Evolutionary conservation across 2,888 invertebrate genomes (phyloP).

Genomic region (Teleogryllus oceanicus): DNA sequence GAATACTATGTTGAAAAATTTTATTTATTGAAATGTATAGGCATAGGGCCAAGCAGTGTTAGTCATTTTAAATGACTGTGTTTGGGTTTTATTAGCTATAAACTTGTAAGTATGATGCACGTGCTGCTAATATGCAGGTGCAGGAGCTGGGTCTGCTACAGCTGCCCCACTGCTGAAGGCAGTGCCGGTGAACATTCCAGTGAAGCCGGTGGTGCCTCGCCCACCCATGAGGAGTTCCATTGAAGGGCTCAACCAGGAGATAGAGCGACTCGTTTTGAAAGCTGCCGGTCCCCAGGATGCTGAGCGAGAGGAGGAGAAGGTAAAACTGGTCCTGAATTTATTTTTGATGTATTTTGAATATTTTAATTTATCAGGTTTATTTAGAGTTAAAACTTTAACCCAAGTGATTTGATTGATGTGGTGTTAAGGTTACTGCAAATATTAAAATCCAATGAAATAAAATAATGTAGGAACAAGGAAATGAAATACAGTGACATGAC

Average conservation of each 20-base stretch:
- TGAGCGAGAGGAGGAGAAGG: slow-evolving; percentile 60
- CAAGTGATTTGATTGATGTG: no score
- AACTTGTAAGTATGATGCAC: no score
- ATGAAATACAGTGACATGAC: no score
- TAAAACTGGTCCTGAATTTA: slow-evolving; percentile 40
- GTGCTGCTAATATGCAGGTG: no score
- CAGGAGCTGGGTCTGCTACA: not conserved
- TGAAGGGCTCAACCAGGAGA: slow-evolving; percentile 83
- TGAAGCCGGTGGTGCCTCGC: slow-evolving; percentile 50
- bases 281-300: slow-evolving; percentile 45
- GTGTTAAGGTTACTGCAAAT: no score
- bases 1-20: not conserved
- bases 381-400: not conserved
- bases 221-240: slow-evolving; percentile 77
- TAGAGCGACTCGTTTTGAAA: slow-evolving; percentile 71
- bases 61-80: no score
- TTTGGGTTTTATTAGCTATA: no score
- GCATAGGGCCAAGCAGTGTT: not conserved
- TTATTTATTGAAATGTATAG: not conserved
- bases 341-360: not conserved
- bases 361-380: not conserved
- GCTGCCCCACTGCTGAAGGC: slow-evolving; percentile 47
- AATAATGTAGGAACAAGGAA: no score
- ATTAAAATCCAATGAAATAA: no score
- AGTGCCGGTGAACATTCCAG: slow-evolving; percentile 57